Evolutionary conservation across 2,888 invertebrate species (phyloP).

Genomic region (Meghimatium bilineatum): DNA sequence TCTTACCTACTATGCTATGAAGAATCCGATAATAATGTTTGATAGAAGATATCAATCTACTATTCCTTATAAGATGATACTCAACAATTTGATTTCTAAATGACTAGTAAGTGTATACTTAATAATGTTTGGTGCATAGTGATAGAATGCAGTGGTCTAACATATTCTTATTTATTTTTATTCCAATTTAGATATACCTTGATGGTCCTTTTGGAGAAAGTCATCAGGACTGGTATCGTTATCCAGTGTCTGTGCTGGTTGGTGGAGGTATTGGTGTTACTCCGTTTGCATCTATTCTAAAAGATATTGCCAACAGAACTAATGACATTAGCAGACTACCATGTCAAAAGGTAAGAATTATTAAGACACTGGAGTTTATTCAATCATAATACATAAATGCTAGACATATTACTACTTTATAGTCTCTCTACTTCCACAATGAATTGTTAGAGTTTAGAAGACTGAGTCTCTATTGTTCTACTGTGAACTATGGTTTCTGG

Average conservation of each 20-base stretch:
- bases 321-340: conserved; percentile 64
- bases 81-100: too few species aligned
- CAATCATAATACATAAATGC: background rate
- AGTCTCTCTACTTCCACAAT: too few species aligned
- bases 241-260: conserved; percentile 81
- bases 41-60: too few species aligned
- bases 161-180: background rate
- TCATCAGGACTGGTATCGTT: conserved; percentile 83
- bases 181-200: conserved; percentile 77
- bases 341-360: conserved; percentile 72
- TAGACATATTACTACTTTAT: background rate
- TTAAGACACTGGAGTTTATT: background rate
- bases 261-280: conserved; percentile 84
- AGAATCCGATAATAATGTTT: too few species aligned
- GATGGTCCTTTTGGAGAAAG: conserved; percentile 84
- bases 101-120: too few species aligned
- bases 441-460: too few species aligned
- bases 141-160: background rate
- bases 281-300: conserved; percentile 83
- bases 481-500: too few species aligned
- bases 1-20: too few species aligned
- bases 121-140: too few species aligned
- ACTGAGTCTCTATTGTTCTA: too few species aligned
- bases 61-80: too few species aligned
- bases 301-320: conserved; percentile 80